Conservation (phyloP, 2,113 vertebrate species). For the Kryptolebias marmoratus region DNA sequence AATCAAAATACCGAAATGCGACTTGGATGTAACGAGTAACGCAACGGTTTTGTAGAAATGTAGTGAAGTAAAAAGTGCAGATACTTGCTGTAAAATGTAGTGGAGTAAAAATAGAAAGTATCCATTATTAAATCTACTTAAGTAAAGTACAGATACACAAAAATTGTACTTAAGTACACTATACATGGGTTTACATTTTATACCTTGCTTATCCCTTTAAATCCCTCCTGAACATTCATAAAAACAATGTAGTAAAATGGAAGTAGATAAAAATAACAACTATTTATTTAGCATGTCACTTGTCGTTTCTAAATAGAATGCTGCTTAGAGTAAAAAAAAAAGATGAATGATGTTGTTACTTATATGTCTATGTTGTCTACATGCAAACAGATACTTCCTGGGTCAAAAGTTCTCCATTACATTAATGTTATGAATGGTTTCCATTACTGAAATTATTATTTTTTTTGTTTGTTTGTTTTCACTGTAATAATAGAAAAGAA, state of each 20-base stretch:
- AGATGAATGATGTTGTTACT: neutral
- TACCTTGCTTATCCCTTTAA: too few species aligned
- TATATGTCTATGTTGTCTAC: neutral
- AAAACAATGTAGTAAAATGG: neutral
- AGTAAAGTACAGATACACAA: too few species aligned
- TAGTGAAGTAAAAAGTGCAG: too few species aligned
- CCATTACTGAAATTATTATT: slow-evolving; percentile 30
- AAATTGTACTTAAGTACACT: too few species aligned
- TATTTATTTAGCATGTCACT: neutral
- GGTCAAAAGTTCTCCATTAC: slow-evolving; percentile 12
- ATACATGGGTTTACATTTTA: too few species aligned
- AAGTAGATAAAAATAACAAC: neutral
- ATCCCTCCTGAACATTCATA: neutral
- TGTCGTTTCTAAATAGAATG: neutral
- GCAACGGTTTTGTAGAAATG: too few species aligned
- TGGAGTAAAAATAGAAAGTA: too few species aligned
- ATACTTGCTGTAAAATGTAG: too few species aligned
- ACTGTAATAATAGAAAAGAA: neutral
- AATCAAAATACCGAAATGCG: too few species aligned
- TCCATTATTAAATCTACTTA: too few species aligned
- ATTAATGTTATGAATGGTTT: slow-evolving; percentile 26
- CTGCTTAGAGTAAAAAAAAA: neutral
- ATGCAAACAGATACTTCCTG: neutral
- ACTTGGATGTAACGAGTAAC: too few species aligned
- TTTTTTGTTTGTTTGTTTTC: neutral